A percentile compares a stretch with the other conserved stretches of the same genome.
Conservation (phyloP, 2,113 vertebrate species). For the Setophaga petechia region DNA sequence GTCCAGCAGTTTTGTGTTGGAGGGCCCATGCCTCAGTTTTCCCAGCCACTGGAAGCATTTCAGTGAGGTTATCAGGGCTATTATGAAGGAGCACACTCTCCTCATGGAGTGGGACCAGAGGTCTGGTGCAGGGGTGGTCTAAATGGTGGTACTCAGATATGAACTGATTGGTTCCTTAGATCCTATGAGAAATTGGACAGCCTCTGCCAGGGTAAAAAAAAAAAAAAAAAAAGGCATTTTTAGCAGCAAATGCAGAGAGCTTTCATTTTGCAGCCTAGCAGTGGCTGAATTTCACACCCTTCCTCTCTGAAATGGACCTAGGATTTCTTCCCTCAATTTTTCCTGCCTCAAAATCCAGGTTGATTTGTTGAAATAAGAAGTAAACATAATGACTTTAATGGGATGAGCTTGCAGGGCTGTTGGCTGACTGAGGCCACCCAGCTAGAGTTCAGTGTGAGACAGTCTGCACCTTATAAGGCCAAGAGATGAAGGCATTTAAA, state of each 20-base stretch:
- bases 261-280: neutral
- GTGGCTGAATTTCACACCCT: neutral
- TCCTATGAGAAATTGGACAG: neutral
- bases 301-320: neutral
- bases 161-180: neutral
- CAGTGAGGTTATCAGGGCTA: neutral
- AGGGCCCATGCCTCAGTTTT: neutral
- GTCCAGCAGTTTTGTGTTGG: neutral
- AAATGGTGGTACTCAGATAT: neutral
- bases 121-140: neutral
- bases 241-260: neutral
- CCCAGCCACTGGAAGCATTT: neutral
- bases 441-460: slow-evolving; percentile 40
- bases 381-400: slow-evolving; percentile 70
- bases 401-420: slow-evolving; percentile 46
- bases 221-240: neutral
- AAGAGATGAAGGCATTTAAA: slow-evolving; percentile 58
- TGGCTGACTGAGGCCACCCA: slow-evolving; percentile 67
- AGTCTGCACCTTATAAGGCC: slow-evolving; percentile 69
- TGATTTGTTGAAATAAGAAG: slow-evolving; percentile 68
- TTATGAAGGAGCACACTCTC: neutral
- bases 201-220: neutral
- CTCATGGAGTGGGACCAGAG: neutral
- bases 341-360: slow-evolving; percentile 51
- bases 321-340: neutral